Base-by-base conservation (phyloP, 1,140 invertebrate genomes). In the Leptinotarsa texana region DNA sequence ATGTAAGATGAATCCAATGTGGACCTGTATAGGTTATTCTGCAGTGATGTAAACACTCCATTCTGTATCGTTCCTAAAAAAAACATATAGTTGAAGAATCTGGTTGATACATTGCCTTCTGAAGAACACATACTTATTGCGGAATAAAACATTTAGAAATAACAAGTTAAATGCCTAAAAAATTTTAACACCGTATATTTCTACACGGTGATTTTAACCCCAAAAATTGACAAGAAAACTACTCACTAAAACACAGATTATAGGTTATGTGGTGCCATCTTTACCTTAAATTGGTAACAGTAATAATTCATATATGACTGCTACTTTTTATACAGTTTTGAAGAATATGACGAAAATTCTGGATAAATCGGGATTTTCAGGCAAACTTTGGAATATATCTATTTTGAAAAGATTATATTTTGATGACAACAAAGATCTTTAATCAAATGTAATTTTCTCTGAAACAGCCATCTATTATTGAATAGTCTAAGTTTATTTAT, bases 21-120 rank as follows among this genome's bases (percentile, higher is more conserved):
- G 48, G 63, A 22, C 63, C n/a, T 73, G 4, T 21, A 13, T 18
- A 73, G 27, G 21, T 73, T 73, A 65, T 65, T 65, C 17, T 73
- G 21, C 13, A 51, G 6, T 22, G 51, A 21, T 22, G 42, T 42
- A 61, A 57, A 22, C 18, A 70, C n/a, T 21, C 47, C 21, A 70
- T 21, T 21, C 15, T 70, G 69, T 13, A 49, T 3, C 13, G 51
- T 57, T 24, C 69, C 69, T 70, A 13, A 22, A 70, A 70, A 22
- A 70, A 51, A 15, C 17, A 65, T 15, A 22, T 24, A 27, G 13
- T 24, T 22, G 21, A 33, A 22, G 15, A 11, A 27, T 62, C 61
- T 27, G 15, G 11, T 33, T 13, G 15, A 65, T 21, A 15, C 15
- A 21, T 22, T n/a, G 8, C 24, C 27, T 18, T 65, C 13, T 21